Evolutionary conservation across 2,888 invertebrate species (phyloP).

Genomic region (Chalcis sispes): DNA sequence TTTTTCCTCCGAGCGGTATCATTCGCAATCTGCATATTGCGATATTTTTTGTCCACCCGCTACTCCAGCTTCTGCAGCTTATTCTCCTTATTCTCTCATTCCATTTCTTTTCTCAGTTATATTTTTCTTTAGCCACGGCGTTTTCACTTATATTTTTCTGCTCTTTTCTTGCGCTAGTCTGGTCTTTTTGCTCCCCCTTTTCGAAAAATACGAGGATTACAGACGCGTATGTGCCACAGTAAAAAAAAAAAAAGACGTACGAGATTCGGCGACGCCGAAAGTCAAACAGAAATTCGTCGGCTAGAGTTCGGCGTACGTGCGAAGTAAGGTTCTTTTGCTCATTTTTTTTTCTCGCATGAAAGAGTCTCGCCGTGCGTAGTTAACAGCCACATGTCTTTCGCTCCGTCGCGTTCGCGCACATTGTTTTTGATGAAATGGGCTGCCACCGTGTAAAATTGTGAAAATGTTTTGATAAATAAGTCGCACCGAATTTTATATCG

Average conservation of each 20-base stretch:
- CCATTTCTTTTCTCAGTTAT: neutral
- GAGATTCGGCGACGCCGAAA: constrained; percentile 21
- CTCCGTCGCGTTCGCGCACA: constrained; percentile 28
- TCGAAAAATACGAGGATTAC: neutral
- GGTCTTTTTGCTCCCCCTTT: neutral
- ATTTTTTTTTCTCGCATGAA: too few relatives aligned
- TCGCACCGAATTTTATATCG: too few relatives aligned
- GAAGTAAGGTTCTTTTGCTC: too few relatives aligned
- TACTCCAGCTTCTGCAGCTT: neutral
- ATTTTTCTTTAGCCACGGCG: neutral
- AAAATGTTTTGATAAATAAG: too few relatives aligned
- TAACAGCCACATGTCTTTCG: neutral
- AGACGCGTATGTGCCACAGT: neutral
- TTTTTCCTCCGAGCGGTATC: constrained; percentile 1
- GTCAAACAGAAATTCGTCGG: constrained; percentile 35
- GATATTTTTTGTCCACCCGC: constrained; percentile 28
- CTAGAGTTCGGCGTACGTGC: constrained; percentile 19
- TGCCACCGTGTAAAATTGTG: neutral
- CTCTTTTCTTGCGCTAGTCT: neutral
- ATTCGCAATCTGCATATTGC: constrained; percentile 29
- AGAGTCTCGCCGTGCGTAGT: neutral
- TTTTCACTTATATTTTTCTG: neutral
- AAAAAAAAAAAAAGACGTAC: constrained; percentile 23
- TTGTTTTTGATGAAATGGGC: constrained; percentile 34
- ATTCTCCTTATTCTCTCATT: constrained; percentile 31